Evolutionary conservation across 2,797 vertebrate species (phyloP), one percentile per base, ranked within the genome.

Genomic region (Myiothlypis coronata): DNA sequence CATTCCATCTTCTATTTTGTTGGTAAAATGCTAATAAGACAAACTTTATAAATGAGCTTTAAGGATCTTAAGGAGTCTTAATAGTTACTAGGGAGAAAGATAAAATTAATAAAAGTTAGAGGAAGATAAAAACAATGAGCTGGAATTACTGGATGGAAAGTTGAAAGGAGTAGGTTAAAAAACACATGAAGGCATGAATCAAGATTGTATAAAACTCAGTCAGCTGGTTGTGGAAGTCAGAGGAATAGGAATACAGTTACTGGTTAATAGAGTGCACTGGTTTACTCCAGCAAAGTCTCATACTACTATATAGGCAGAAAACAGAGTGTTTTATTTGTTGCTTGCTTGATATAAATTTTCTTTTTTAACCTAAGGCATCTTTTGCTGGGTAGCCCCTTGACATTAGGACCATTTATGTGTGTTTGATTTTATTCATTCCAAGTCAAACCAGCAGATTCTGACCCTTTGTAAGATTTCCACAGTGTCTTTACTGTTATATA

Each of bases 221-320:
- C 18, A 63, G 8, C 21, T 76, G 26, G 4, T 56, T 14, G 34
- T 65, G 2, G 27, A 83, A 72, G 10, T 32, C 43, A 76, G 34
- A 59, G 28, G 6, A 52, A 27, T 64, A 59, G n/a, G 28, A 39
- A 63, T 50, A 9, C 5, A 27, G 4, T 59, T 75, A 9, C 2
- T 12, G 15, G 13, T 22, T 55, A 53, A 26, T 12, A 2, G 11
- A 32, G 7, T 68, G 14, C 11, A 11, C 4, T 17, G 1, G 3
- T 75, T 63, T 50, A 17, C 12, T 59, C 13, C 28, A 52, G 26
- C 6, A 4, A 67, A 49, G 24, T 78, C 35, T 67, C 27, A 30
- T 9, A 59, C 8, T 59, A 39, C 17, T 1, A 1, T 17, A 67
- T 15, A 71, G 44, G 3, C 3, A 20, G 30, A 49, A 93, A 87